Evolutionary conservation across 2,113 vertebrate genomes (phyloP).

Genomic region (Murina feae): DNA sequence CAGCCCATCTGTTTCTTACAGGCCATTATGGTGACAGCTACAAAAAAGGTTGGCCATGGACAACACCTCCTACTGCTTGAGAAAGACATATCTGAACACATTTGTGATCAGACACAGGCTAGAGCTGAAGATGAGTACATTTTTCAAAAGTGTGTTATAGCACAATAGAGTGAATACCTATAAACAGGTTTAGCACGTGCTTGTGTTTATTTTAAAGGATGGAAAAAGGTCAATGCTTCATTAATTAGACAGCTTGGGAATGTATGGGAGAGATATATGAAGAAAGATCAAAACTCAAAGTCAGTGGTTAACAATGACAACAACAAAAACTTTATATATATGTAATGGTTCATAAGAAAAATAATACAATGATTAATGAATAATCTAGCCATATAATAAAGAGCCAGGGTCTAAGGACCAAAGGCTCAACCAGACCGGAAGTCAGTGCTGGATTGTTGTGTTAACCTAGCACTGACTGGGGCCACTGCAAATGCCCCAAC

Average conservation of each 20-base stretch:
- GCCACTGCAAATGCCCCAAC: too few species aligned
- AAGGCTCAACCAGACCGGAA: too few species aligned
- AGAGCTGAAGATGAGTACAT: not conserved
- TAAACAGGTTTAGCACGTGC: not conserved
- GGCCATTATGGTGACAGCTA: slow-evolving; percentile 26
- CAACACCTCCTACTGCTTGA: not conserved
- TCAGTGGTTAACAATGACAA: not conserved
- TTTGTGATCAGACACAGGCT: not conserved
- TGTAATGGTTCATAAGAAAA: not conserved
- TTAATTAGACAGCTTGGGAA: not conserved
- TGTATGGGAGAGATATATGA: not conserved
- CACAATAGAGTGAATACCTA: not conserved
- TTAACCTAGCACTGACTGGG: too few species aligned
- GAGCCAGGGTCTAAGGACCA: too few species aligned
- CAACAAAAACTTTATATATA: not conserved
- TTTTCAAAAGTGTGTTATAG: not conserved
- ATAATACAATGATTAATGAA: not conserved
- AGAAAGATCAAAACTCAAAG: not conserved
- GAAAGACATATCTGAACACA: not conserved
- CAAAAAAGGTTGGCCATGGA: not conserved
- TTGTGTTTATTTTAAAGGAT: not conserved
- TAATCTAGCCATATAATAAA: too few species aligned
- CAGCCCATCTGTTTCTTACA: slow-evolving; percentile 32
- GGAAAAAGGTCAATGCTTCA: not conserved
- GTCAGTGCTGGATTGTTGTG: too few species aligned